Evolutionary conservation across 1,140 invertebrate species (phyloP), one percentile per base, ranked within the genome.

Genomic region (Metaphire vulgaris): DNA sequence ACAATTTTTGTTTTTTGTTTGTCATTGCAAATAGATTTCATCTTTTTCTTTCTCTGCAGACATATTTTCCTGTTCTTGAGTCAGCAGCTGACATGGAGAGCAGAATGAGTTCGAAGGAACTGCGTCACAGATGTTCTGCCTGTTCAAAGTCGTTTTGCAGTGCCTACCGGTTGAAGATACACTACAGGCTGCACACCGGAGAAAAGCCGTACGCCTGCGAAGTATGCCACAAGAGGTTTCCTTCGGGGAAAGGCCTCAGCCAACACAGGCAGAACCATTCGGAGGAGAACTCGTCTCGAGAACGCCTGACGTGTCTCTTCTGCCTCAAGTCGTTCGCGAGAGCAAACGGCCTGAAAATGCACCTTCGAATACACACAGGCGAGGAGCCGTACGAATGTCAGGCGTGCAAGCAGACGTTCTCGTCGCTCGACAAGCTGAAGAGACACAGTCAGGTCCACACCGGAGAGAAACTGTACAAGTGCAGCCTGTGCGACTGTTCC

Each of bases 111-210:
- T n/a, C n/a, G n/a, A n/a, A n/a, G n/a, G n/a, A n/a, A n/a, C n/a
- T n/a, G n/a, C n/a, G n/a, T n/a, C n/a, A n/a, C n/a, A n/a, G n/a
- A n/a, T n/a, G n/a, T n/a, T 96, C 0, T 99, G 96, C 86, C 92
- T 94, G 0, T 98, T 98, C 86, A 94, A 95, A 0, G 96, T 95
- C 0, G 92, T 94, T 68, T 95, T 94, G 0, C 90, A 93, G 68
- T 90, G 95, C 0, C 95, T 97, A 85, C 88, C 98, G 21, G 95
- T n/a, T n/a, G n/a, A n/a, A 97, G 82, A 94, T 93, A 1, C 96
- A 99, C 85, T 94, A 97, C 91, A 88, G 97, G 0, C 94, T 96
- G 76, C 96, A 98, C 83, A 95, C 93, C 0, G 93, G 82, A 0
- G 81, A 83, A 56, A 84, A 84, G 70, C 83, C 83, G 15, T 86